Evolutionary conservation across 2,888 invertebrate genomes (phyloP).

Genomic region (Polyommatus iphigenia): DNA sequence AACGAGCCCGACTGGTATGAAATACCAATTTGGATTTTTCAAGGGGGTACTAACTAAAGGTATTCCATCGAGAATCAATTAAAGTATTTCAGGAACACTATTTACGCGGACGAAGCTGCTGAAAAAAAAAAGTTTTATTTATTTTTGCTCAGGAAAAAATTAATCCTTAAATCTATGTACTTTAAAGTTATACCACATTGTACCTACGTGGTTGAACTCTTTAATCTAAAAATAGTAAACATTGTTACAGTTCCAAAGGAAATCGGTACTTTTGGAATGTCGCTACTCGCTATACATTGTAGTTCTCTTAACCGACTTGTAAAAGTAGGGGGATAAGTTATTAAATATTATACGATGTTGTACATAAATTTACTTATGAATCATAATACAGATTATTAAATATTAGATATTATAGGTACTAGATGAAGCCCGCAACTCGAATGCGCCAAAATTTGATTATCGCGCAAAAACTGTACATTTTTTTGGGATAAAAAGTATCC

Average conservation of each 20-base stretch:
- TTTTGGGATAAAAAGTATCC: no score
- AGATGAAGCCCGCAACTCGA: no score
- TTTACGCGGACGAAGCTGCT: no score
- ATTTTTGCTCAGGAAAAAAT: no score
- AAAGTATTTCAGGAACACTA: no score
- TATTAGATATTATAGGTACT: no score
- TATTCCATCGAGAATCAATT: background rate
- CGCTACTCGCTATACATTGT: background rate
- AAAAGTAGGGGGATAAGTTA: background rate
- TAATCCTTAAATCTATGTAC: background rate
- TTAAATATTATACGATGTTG: no score
- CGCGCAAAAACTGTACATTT: no score
- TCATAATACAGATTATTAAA: no score
- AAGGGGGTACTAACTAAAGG: background rate
- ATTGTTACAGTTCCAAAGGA: background rate
- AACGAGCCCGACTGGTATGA: background rate
- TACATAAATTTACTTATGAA: no score
- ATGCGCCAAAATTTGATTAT: no score
- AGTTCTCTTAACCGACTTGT: background rate
- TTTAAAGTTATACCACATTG: background rate
- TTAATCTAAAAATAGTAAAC: background rate
- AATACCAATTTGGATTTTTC: background rate
- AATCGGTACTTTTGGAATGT: background rate
- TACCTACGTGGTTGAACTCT: background rate
- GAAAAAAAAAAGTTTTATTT: no score